Evolutionary conservation across 37 sponge, comb jelly and placozoan genomes (phyloP).

Genomic region (Halichondria panicea): DNA sequence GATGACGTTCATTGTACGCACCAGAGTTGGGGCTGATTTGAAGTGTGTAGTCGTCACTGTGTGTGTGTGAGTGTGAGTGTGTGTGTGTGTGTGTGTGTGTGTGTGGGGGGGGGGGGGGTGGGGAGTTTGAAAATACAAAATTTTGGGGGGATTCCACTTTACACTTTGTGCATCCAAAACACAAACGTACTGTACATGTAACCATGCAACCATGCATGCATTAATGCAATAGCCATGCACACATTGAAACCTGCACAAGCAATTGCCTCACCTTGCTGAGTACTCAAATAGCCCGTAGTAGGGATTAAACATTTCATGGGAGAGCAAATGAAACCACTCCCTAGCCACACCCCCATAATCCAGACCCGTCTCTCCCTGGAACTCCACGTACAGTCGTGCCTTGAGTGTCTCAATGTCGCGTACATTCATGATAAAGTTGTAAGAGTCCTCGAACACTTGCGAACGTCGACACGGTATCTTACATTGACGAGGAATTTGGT

Average conservation of each 20-base stretch:
- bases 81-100: no score
- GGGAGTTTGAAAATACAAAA: no score
- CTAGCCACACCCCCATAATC: conserved; percentile 99
- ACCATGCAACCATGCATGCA: no score
- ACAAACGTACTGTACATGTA: no score
- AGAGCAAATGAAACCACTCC: conserved; percentile 97
- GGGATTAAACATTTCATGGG: conserved; percentile 99
- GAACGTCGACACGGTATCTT: conserved; percentile 74
- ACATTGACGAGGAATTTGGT: conserved; percentile 56
- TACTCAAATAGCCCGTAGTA: conserved; percentile 99
- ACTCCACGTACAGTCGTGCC: conserved; percentile 81
- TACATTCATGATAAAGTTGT: conserved; percentile 65
- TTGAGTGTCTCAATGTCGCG: conserved; percentile 50
- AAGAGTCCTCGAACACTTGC: conserved; percentile 85
- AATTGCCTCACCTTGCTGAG: conserved; percentile 83
- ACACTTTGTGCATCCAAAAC: no score
- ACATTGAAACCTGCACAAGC: background rate
- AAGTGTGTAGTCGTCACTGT: conserved; percentile 98
- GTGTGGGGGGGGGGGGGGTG: no score
- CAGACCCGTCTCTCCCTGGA: conserved; percentile 87
- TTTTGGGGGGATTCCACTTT: no score
- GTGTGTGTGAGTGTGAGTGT: no score
- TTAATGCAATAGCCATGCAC: background rate
- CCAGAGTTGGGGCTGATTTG: conserved; percentile 98
- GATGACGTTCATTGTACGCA: conserved; percentile 85